These are phyloP conservation scores for Raja brachyura DNA, from an alignment of 2,113 vertebrate species.

Conservation along the genomic window DNA sequence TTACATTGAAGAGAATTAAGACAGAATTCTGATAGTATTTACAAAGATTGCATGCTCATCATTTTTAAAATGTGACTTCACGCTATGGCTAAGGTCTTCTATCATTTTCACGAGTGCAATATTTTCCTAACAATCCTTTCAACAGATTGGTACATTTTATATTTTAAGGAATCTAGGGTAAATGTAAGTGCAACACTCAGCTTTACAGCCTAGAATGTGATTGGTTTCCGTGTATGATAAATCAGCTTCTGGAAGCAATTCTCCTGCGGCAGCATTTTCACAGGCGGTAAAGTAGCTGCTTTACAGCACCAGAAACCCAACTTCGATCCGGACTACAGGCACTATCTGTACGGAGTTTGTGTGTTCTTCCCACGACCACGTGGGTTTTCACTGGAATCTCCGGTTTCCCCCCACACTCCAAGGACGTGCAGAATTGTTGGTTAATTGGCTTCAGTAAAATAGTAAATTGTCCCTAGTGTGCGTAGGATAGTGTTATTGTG, in stretches of 20 bases:
- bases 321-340: too few species aligned
- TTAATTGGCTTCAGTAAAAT: too few species aligned
- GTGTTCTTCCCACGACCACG: too few species aligned
- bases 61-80: neutral
- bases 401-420: too few species aligned
- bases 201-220: neutral
- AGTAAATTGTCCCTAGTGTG: too few species aligned
- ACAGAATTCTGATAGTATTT: neutral
- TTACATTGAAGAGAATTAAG: neutral
- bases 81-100: neutral
- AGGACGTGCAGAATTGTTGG: too few species aligned
- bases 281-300: too few species aligned
- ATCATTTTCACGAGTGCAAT: neutral
- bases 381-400: too few species aligned
- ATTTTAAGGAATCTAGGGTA: neutral
- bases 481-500: too few species aligned
- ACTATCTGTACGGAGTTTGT: too few species aligned
- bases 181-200: neutral
- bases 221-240: neutral
- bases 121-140: neutral
- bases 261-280: neutral
- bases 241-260: neutral
- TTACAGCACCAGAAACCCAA: too few species aligned
- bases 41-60: neutral
- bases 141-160: neutral